Percentiles rank a stretch among this genome's conserved stretches.
Conservation (phyloP, 2,113 vertebrate species). For the Melanerpes aurifrons region DNA sequence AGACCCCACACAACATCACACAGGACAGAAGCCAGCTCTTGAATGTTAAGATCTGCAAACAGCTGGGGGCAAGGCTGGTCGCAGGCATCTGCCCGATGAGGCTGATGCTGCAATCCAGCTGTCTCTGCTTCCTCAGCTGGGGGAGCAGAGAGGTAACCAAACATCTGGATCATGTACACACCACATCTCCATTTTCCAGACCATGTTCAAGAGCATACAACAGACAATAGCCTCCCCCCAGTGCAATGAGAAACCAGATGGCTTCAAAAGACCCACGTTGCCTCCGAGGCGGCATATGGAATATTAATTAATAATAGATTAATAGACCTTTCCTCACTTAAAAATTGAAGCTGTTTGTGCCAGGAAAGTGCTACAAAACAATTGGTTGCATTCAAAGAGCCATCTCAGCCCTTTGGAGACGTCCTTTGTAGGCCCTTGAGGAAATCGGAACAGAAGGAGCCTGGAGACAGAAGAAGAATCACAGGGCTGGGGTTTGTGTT, state of each 20-base stretch:
- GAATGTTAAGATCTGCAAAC: not conserved
- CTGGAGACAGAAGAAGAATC: not conserved
- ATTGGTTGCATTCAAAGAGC: not conserved
- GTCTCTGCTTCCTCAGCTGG: not conserved
- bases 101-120: not conserved
- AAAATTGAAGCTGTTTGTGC: slow-evolving; percentile 32
- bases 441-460: not conserved
- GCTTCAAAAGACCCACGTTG: slow-evolving; percentile 51
- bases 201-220: not conserved
- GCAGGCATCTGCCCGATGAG: not conserved
- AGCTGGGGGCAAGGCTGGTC: not conserved
- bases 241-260: slow-evolving; percentile 44
- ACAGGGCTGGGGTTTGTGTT: not conserved
- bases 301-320: slow-evolving; percentile 74
- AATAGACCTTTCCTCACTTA: slow-evolving; percentile 52
- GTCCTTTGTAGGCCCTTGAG: not conserved
- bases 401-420: not conserved
- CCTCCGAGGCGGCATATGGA: slow-evolving; percentile 39
- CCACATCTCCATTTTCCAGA: not conserved
- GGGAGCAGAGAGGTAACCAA: not conserved
- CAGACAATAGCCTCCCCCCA: not conserved
- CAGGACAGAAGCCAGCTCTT: not conserved
- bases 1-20: not conserved
- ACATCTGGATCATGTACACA: not conserved
- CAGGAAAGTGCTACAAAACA: not conserved